Base-by-base conservation (phyloP, 2,888 invertebrate genomes). In the Sesamia inferens region DNA sequence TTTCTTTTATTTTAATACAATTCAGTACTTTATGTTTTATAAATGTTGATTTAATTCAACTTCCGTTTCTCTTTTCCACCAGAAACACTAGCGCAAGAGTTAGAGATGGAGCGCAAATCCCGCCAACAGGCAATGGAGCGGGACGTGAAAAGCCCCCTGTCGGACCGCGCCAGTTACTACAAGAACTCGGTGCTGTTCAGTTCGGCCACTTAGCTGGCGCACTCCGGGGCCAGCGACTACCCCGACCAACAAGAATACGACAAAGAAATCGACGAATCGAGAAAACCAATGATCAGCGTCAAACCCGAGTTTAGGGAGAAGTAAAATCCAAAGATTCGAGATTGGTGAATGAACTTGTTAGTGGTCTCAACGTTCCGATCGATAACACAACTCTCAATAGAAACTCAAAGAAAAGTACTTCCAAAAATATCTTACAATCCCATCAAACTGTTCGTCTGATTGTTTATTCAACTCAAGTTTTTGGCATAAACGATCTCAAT, bases 121-220 rank as follows among this genome's bases (percentile, higher is more conserved):
- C 97, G 98, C 83, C 98, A 98, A 90, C 98, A 98, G 88, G 97
- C 97, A 83, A 96, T 97, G 92, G 98, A 98, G 91, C 97, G 98
- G 84, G 98, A 98, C 91, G 98, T 98, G 71, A 98, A 98, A 94
- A 98, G 98, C 88, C 98, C 98, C 55, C 96, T 98, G 81, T 98
- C 98, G 88, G 98, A 98, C 94, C 97, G 98, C 79, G 97, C 97
- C 85, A 97, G 97, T 88, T 98, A 98, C 95, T 98, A 98, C 96
- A 98, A 98, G 96, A 98, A 98, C 95, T 98, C 98, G 54, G 98
- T 98, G 85, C 97, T 98, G 84, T 98, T 98, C 94, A 98, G 98
- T 88, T 98, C 98, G 92, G 98, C 98, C 91, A 98, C 98, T 96
- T 97, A 97, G 96, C 96, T 96, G 90, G 86, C 92, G 89, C 91